Conservation (phyloP, 35 echinoderm and acorn worm species). For the Diadema setosum region DNA sequence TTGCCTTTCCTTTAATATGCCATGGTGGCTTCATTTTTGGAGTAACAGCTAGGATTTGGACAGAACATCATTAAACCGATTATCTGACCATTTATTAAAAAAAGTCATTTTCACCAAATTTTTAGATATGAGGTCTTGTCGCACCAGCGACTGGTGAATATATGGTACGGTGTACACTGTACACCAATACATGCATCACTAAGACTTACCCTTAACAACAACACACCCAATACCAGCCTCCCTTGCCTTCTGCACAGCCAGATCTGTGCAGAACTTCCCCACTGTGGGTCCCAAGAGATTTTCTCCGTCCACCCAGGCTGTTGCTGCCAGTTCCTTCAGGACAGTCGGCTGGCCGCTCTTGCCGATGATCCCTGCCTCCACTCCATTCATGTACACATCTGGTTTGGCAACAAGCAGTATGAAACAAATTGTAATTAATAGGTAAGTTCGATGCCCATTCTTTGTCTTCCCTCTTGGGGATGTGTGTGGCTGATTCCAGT, state of each 20-base stretch:
- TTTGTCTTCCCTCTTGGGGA: too few species aligned
- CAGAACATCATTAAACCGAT: background rate
- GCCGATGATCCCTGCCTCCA: constrained; percentile 51
- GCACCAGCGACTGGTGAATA: background rate
- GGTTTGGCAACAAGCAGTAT: background rate
- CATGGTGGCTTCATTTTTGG: background rate
- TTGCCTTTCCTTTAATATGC: background rate
- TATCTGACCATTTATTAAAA: background rate
- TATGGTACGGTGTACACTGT: background rate
- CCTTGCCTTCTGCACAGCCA: constrained; percentile 94
- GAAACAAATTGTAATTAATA: background rate
- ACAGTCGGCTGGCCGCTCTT: constrained; percentile 63
- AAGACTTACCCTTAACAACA: constrained; percentile 78
- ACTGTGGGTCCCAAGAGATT: constrained; percentile 88
- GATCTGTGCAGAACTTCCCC: constrained; percentile 84
- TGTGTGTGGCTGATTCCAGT: too few species aligned
- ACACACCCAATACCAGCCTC: constrained; percentile 97
- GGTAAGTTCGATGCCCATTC: too few species aligned
- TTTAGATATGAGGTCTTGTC: background rate
- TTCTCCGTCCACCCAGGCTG: constrained; percentile 87
- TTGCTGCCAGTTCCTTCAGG: constrained; percentile 68
- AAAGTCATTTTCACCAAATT: background rate
- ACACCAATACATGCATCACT: background rate
- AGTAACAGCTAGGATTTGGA: background rate
- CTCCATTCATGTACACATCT: constrained; percentile 73